Evolutionary conservation across 1,140 invertebrate genomes (phyloP).

Genomic region (Idris sp.): DNA sequence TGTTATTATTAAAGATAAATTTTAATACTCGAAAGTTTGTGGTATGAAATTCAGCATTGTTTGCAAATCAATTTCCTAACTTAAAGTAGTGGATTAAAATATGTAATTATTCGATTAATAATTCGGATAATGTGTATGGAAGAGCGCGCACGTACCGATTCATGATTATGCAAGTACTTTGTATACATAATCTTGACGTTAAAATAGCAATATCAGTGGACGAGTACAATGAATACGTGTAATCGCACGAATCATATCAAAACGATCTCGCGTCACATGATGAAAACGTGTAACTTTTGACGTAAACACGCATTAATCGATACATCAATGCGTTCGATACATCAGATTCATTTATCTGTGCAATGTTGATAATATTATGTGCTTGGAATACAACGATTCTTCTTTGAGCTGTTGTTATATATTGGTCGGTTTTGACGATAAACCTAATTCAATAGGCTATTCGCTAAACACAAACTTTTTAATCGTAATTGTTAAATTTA

Average conservation of each 20-base stretch:
- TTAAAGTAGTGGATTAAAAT: slow-evolving; percentile 23
- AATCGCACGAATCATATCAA: slow-evolving; percentile 63
- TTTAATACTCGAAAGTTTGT: not conserved
- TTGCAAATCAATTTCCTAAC: slow-evolving; percentile 5
- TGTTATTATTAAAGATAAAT: no score
- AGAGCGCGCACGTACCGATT: slow-evolving; percentile 40
- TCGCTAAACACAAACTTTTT: no score
- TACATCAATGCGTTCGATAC: slow-evolving; percentile 44
- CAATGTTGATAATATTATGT: slow-evolving; percentile 37
- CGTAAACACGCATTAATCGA: slow-evolving; percentile 51
- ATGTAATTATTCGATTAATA: slow-evolving; percentile 49
- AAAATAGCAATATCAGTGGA: slow-evolving; percentile 58
- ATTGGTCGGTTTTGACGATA: slow-evolving; percentile 21
- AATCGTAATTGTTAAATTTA: not conserved
- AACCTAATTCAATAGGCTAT: not conserved
- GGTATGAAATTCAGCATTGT: not conserved
- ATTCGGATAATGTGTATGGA: slow-evolving; percentile 46
- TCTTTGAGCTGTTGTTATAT: slow-evolving; percentile 44
- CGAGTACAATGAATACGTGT: slow-evolving; percentile 60
- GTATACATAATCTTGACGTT: slow-evolving; percentile 62
- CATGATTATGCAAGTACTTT: slow-evolving; percentile 55
- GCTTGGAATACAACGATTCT: slow-evolving; percentile 36
- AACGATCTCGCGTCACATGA: slow-evolving; percentile 57
- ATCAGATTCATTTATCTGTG: slow-evolving; percentile 51
- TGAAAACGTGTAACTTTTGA: slow-evolving; percentile 59